Conservation (phyloP, 2,797 vertebrate species). For the Onychomys arenicola region DNA sequence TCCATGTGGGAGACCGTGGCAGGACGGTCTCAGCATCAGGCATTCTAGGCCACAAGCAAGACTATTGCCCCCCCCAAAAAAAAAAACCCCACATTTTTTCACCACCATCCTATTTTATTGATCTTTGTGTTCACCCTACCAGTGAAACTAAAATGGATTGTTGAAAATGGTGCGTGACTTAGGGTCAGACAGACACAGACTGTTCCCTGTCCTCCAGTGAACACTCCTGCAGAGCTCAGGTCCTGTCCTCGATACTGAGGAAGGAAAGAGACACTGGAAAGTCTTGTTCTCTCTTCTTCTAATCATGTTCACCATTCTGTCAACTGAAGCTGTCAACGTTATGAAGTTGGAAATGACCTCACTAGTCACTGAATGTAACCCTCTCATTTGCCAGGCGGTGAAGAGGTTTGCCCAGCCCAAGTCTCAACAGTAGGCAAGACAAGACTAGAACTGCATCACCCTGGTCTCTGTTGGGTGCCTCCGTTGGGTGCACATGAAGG, state of each 20-base stretch:
- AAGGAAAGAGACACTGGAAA: background rate
- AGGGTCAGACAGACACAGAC: background rate
- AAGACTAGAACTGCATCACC: background rate
- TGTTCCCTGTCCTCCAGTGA: background rate
- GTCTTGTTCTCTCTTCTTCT: background rate
- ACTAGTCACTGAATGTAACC: background rate
- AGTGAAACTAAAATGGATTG: conserved; percentile 8
- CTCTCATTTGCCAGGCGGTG: background rate
- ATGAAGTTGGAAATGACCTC: background rate
- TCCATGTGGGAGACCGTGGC: background rate
- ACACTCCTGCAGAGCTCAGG: background rate
- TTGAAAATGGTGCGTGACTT: background rate
- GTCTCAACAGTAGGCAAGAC: background rate
- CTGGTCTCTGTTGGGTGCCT: background rate
- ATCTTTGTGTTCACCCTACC: background rate
- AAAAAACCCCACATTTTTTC: background rate
- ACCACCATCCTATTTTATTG: background rate
- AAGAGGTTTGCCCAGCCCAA: background rate
- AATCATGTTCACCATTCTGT: background rate
- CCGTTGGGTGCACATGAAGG: background rate
- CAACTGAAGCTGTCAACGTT: background rate
- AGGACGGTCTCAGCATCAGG: background rate
- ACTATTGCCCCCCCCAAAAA: too few species aligned
- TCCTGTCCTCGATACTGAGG: background rate
- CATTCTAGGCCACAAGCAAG: background rate